Evolutionary conservation across 30 jellyfish, hydroid and myxozoan species (phyloP).

Genomic region (Morbakka virulenta): DNA sequence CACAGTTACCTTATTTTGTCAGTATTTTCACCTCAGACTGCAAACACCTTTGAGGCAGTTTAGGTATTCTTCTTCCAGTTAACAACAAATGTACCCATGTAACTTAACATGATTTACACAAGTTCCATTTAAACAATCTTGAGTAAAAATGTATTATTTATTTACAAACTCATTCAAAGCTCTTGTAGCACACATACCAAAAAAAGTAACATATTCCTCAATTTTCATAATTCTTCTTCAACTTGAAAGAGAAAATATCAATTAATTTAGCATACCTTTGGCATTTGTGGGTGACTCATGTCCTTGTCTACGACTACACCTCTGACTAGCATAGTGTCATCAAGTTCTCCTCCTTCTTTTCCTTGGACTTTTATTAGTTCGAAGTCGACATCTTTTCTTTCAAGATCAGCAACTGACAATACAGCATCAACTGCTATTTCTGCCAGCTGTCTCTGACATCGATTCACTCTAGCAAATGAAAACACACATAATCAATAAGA

Average conservation of each 20-base stretch:
- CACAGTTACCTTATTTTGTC: no score
- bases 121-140: no score
- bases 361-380: conserved; percentile 92
- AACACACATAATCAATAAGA: background rate
- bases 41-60: no score
- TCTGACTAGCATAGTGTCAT: conserved; percentile 94
- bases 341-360: conserved; percentile 98
- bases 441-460: conserved; percentile 99
- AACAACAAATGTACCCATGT: no score
- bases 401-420: conserved; percentile 97
- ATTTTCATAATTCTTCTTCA: no score
- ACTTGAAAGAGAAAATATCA: background rate
- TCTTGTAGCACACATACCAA: no score
- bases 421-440: conserved; percentile 99
- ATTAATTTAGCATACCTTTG: conserved; percentile 55
- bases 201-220: no score
- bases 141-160: no score
- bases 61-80: no score
- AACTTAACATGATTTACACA: no score
- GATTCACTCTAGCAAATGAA: conserved; percentile 63
- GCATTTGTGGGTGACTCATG: conserved; percentile 99
- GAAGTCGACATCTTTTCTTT: conserved; percentile 96
- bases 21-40: no score
- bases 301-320: conserved; percentile 99
- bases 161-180: no score